Conservation (phyloP, 2,797 vertebrate species). For the Toxotes lorentzi region DNA sequence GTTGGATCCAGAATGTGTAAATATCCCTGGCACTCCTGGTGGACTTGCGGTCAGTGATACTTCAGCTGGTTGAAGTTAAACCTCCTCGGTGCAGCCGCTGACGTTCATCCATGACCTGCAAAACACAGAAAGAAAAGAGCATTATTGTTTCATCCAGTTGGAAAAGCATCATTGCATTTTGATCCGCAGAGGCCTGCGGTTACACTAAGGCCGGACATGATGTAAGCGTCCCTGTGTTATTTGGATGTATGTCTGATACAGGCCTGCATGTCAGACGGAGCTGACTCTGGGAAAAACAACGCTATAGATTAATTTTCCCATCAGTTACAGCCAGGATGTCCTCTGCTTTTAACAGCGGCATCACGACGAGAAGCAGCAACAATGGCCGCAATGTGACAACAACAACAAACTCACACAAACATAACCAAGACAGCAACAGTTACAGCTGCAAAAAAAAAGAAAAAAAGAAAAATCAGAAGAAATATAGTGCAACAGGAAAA, state of each 20-base stretch:
- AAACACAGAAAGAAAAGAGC: neutral
- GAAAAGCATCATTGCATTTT: neutral
- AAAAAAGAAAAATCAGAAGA: too few species aligned
- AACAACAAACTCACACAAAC: neutral
- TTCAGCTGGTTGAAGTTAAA: slow-evolving; percentile 47
- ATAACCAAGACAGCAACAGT: neutral
- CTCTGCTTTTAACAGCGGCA: neutral
- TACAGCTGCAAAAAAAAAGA: neutral
- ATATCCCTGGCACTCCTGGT: slow-evolving; percentile 59
- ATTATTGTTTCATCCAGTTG: neutral
- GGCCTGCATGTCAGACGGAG: slow-evolving; percentile 12
- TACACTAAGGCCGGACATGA: neutral
- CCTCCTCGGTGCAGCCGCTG: slow-evolving; percentile 52
- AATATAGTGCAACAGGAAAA: neutral
- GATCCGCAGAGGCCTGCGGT: neutral
- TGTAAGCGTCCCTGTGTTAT: neutral
- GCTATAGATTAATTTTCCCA: neutral
- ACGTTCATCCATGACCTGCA: slow-evolving; percentile 73
- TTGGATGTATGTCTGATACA: neutral
- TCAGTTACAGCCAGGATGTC: neutral
- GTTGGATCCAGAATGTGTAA: slow-evolving; percentile 43
- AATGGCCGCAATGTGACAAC: neutral
- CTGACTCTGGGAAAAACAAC: neutral
- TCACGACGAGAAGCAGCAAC: too few species aligned
- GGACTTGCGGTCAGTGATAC: neutral